Evolutionary conservation across 2,113 vertebrate genomes (phyloP).

Genomic region (Tragelaphus buxtoni): DNA sequence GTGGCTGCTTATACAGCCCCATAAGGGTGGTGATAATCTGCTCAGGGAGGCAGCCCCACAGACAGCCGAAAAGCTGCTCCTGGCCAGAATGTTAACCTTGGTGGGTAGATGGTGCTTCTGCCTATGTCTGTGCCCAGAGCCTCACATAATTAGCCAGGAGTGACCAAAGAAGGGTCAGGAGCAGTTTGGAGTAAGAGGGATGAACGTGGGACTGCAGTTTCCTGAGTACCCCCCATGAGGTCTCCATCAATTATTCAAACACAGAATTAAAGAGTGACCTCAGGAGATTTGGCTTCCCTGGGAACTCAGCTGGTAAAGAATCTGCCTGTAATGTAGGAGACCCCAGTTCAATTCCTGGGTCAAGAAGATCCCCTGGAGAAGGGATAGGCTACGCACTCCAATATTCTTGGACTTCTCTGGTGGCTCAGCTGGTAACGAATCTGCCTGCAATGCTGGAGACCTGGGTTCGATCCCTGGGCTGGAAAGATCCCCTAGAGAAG

Average conservation of each 20-base stretch:
- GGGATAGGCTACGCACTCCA: background rate
- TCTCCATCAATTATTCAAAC: background rate
- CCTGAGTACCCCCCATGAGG: background rate
- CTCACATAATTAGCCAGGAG: background rate
- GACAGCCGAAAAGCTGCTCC: background rate
- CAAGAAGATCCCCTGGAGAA: background rate
- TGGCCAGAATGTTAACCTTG: background rate
- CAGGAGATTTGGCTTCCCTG: background rate
- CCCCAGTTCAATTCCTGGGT: background rate
- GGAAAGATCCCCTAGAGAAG: background rate
- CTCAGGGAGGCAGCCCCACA: background rate
- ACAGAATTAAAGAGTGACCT: background rate
- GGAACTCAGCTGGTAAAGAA: background rate
- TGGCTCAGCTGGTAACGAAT: background rate
- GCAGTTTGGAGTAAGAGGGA: background rate
- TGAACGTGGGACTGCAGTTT: background rate
- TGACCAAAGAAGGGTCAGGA: background rate
- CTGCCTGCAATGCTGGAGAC: background rate
- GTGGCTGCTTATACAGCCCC: background rate
- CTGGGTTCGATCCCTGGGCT: background rate
- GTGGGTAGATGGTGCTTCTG: background rate
- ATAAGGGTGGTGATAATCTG: background rate
- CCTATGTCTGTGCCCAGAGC: background rate
- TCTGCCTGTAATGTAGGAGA: background rate
- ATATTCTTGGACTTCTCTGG: background rate